Base-by-base conservation (phyloP, 2,797 vertebrate species). In the Gymnothorax reevesii region DNA sequence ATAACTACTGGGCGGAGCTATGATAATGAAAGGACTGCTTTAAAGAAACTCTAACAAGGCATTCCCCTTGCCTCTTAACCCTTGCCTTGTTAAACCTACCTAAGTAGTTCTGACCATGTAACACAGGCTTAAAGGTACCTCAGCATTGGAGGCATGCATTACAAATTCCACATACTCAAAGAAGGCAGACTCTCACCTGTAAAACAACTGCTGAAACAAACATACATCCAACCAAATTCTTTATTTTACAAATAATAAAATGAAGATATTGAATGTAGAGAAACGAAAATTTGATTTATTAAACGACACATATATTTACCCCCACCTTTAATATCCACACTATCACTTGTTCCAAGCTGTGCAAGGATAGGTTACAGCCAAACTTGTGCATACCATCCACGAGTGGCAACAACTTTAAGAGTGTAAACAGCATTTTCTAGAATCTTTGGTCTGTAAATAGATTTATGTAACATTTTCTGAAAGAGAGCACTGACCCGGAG, bases 1-100 rank as follows among this genome's bases (percentile, higher is more conserved):
- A 96, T 96, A 95, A 95, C 91, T 91, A 91, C 90, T 94, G 94
- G 96, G 96, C 88, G 94, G 95, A 91, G 92, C 95, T 96, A 96
- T 95, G 95, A 94, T 96, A 96, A 97, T 97, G 94, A 96, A 96
- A 96, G 94, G 90, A 90, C 91, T 93, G 94, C 93, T 95, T 95
- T 94, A 95, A 94, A 95, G 94, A 95, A 87, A 85, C 89, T 91
- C 59, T 89, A 91, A 93, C 92, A 92, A 90, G 91, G 89, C 88
- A 91, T 93, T 89, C 91, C 90, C 89, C 88, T 90, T 88, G 90
- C 89, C 90, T 90, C 87, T 84, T 87, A 89, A 88, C 88, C 86
- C 87, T 83, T 83, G 84, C 86, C 87, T 60, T 85, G 85, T 85
- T 82, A 88, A 89, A 87, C 57, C 82, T 55, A 77, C 79, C 83